These are phyloP conservation scores for Agrypnia vestita DNA, from an alignment of 1,140 invertebrate genomes.

Conservation along the genomic window DNA sequence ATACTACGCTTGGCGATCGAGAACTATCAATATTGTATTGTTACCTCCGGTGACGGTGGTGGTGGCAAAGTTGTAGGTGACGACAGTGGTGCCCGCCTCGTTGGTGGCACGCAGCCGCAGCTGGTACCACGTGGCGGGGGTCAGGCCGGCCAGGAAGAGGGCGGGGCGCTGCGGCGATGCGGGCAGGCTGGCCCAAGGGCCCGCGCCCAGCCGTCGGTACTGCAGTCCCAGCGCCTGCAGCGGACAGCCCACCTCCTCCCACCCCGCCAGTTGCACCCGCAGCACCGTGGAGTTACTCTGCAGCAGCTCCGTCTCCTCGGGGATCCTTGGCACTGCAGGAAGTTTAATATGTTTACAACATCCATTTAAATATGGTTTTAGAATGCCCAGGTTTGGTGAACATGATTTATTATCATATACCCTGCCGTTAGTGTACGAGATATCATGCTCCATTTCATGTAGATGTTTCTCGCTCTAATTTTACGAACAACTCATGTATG, in stretches of 20 bases:
- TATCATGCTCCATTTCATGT: too few relatives aligned
- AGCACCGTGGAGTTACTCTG: slow-evolving; percentile 75
- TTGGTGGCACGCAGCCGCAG: slow-evolving; percentile 83
- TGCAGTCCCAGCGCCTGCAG: slow-evolving; percentile 24
- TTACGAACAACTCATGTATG: too few relatives aligned
- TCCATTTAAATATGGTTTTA: too few relatives aligned
- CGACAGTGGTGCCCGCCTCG: slow-evolving; percentile 79
- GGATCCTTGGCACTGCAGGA: slow-evolving; percentile 63
- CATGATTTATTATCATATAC: too few relatives aligned
- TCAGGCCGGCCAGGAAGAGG: slow-evolving; percentile 69
- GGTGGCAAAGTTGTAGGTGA: slow-evolving; percentile 82
- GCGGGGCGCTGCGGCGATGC: background rate
- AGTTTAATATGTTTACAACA: slow-evolving; percentile 10
- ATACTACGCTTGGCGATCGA: too few relatives aligned
- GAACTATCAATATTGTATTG: too few relatives aligned
- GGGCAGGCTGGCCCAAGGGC: background rate
- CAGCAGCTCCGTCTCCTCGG: slow-evolving; percentile 75
- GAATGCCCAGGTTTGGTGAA: too few relatives aligned
- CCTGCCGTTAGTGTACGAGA: too few relatives aligned
- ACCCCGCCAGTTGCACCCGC: slow-evolving; percentile 68
- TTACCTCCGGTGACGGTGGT: slow-evolving; percentile 80
- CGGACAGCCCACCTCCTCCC: slow-evolving; percentile 84
- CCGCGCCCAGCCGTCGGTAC: slow-evolving; percentile 13
- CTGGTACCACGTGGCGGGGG: slow-evolving; percentile 83
- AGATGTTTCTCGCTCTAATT: too few relatives aligned